Conservation (phyloP, 2,888 invertebrate genomes). For the Cephus rjabovi region DNA sequence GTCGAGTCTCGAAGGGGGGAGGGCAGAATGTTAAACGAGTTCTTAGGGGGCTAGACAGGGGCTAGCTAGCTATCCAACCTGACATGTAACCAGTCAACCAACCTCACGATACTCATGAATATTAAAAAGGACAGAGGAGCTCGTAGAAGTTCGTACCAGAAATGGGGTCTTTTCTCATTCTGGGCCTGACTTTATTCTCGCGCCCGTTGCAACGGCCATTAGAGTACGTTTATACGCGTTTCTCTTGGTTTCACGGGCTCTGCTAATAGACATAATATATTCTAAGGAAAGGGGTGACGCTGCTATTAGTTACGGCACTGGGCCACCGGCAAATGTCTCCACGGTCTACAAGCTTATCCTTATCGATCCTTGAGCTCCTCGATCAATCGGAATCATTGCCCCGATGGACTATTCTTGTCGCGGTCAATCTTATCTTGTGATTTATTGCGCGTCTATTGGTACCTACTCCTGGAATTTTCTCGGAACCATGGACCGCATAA, state of each 20-base stretch:
- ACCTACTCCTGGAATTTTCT: background rate
- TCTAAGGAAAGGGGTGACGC: background rate
- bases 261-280: background rate
- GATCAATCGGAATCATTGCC: background rate
- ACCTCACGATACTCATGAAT: conserved; percentile 15
- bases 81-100: conserved; percentile 12
- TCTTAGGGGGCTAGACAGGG: conserved; percentile 14
- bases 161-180: background rate
- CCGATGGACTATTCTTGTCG: background rate
- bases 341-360: background rate
- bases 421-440: background rate
- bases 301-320: background rate
- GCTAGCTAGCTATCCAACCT: conserved; percentile 10
- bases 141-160: background rate
- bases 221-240: conserved; percentile 5
- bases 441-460: background rate
- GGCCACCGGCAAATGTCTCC: background rate
- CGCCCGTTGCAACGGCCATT: background rate
- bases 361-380: background rate
- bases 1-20: background rate
- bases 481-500: background rate
- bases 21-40: conserved; percentile 22
- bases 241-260: background rate
- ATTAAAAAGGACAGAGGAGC: conserved; percentile 10
- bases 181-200: background rate